phyloP scores from a whole-genome alignment of 2,797 vertebrate species.

The Falco naumanni region DNA sequence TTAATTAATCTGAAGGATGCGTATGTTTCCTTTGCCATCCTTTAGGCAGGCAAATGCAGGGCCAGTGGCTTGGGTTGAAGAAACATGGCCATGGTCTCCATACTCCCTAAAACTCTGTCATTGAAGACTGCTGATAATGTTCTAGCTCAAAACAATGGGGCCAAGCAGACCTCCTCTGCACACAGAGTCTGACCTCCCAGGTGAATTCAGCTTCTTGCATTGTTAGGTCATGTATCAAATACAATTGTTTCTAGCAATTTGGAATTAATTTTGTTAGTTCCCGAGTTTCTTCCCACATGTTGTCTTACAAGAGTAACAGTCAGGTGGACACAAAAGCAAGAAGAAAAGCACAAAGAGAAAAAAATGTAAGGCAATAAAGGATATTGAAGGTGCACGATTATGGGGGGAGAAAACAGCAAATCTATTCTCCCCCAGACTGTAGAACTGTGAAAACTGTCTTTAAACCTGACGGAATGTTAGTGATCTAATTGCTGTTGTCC shows the following conservation, averaged over 20 bases:
- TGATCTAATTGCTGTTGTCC: neutral
- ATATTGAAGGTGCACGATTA: neutral
- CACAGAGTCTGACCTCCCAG: neutral
- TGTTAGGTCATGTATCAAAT: neutral
- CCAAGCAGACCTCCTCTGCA: neutral
- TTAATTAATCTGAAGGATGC: neutral
- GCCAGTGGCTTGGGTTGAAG: neutral
- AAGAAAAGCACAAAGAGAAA: neutral
- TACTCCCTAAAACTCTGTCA: neutral
- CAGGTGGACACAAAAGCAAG: neutral
- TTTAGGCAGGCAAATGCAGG: neutral
- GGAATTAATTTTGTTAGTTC: neutral
- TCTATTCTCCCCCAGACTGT: neutral
- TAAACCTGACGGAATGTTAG: neutral
- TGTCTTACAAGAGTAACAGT: neutral
- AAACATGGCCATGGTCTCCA: neutral
- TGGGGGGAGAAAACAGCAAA: rapidly evolving
- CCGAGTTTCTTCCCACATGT: neutral
- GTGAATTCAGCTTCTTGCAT: neutral
- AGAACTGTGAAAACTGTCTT: neutral
- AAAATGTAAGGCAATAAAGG: neutral
- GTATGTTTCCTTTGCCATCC: neutral
- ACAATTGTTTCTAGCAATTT: neutral
- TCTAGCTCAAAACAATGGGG: neutral
- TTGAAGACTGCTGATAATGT: neutral